These are phyloP conservation scores for Apis laboriosa DNA, from an alignment of 1,140 invertebrate genomes.

Conservation along the genomic window DNA sequence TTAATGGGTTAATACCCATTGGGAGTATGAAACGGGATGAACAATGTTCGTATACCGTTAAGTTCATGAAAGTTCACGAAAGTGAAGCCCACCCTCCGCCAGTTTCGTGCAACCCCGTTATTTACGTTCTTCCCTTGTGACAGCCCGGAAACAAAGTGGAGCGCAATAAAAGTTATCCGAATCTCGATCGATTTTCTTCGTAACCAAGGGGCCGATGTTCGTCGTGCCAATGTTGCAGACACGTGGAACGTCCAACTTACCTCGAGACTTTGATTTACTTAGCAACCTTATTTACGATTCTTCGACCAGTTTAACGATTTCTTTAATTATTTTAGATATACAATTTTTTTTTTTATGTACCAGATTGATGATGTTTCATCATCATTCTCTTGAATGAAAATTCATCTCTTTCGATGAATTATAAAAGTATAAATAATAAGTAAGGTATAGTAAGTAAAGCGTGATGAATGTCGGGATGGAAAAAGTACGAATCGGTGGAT, in stretches of 20 bases:
- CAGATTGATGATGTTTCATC: too few species aligned
- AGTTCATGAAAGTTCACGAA: conserved; percentile 46
- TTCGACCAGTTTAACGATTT: not conserved
- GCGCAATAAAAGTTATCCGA: conserved; percentile 31
- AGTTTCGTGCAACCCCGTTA: conserved; percentile 29
- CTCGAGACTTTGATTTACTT: not conserved
- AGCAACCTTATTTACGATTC: not conserved
- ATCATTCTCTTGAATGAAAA: too few species aligned
- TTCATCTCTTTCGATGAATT: too few species aligned
- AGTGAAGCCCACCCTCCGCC: conserved; percentile 22
- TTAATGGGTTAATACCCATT: conserved; percentile 51
- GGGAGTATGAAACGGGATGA: conserved; percentile 35
- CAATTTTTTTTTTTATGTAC: too few species aligned
- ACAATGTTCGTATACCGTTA: conserved; percentile 41
- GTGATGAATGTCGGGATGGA: not conserved
- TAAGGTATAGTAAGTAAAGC: not conserved
- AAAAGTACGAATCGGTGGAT: too few species aligned
- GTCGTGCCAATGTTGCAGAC: not conserved
- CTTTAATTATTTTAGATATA: not conserved
- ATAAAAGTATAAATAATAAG: too few species aligned
- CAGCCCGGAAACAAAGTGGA: conserved; percentile 31
- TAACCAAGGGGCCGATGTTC: not conserved
- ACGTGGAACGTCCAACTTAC: not conserved
- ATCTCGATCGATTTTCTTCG: conserved; percentile 22
- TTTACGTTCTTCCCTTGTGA: conserved; percentile 17